Evolutionary conservation across 2,797 vertebrate species (phyloP), one percentile per base, ranked within the genome.

Genomic region (Sebastes miniatus): DNA sequence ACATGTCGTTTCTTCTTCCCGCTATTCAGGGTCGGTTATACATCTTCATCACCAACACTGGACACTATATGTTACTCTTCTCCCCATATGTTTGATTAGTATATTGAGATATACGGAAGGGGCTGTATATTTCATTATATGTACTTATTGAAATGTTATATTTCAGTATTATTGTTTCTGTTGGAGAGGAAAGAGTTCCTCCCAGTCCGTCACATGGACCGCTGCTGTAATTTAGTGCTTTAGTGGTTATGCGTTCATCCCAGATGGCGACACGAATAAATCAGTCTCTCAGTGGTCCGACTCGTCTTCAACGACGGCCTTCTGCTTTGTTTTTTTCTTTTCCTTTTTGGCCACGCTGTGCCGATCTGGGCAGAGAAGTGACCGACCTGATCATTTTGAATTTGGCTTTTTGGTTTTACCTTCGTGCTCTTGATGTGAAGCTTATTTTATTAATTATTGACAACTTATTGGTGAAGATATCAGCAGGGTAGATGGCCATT

Each of bases 211-310:
- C 56, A 72, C 67, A 36, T 34, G 82, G 80, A 79, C 80, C 70
- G 62, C 87, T 89, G 87, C 88, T 93, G 92, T 92, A 86, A 85
- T 89, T 89, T 85, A 79, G 57, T 69, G 90, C 89, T 91, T 93
- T 80, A 79, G 76, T 80, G 78, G 73, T 83, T 76, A 69, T 76
- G 76, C 70, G 31, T 47, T 70, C 16, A 65, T 34, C 68, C 64
- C 54, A 57, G 31, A 14, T 59, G 73, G 25, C 25, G 58, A 77
- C 65, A 16, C 9, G 0, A 47, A 47, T 47, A 47, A 47, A 47
- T 47, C 43, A 47, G 43, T 47, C 16, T 47, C 43, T 47, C 43
- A 47, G 43, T 47, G 43, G 43, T 47, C 43, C 16, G 43, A 0
- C 14, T 69, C 43, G 8, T 70, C 20, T 76, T 76, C 52, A 66